These are phyloP conservation scores for Beris chalybata DNA, from an alignment of 2,888 invertebrate genomes.

Conservation along the genomic window DNA sequence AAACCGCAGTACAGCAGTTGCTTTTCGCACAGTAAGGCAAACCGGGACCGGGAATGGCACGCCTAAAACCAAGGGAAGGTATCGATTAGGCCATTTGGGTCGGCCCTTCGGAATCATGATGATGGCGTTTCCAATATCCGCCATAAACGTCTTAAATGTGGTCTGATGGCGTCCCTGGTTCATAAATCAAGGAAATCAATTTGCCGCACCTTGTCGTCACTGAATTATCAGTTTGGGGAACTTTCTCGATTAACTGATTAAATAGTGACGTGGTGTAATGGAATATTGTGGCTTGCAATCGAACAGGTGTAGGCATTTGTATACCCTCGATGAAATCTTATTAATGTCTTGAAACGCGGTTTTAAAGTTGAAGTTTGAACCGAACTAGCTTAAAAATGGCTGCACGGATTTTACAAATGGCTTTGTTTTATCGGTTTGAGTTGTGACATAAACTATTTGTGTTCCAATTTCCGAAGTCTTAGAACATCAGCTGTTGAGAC, in stretches of 20 bases:
- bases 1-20: too few relatives aligned
- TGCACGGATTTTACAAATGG: too few relatives aligned
- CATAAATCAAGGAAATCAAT: constrained; percentile 31
- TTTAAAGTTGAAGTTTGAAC: too few relatives aligned
- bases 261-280: constrained; percentile 24
- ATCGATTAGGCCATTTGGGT: neutral
- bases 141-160: constrained; percentile 9
- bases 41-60: constrained; percentile 2
- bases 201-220: constrained; percentile 30
- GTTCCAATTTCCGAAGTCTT: too few relatives aligned
- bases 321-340: too few relatives aligned
- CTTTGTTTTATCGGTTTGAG: too few relatives aligned
- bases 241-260: constrained; percentile 26
- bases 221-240: constrained; percentile 18
- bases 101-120: neutral
- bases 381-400: too few relatives aligned
- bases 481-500: too few relatives aligned
- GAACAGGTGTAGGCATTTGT: neutral
- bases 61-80: constrained; percentile 12
- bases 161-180: constrained; percentile 2
- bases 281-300: neutral
- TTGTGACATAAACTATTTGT: too few relatives aligned
- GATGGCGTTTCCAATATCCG: constrained; percentile 2
- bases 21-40: neutral
- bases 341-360: too few relatives aligned